phyloP scores from a whole-genome alignment of 2,113 vertebrate species.

The Cinclus cinclus region DNA sequence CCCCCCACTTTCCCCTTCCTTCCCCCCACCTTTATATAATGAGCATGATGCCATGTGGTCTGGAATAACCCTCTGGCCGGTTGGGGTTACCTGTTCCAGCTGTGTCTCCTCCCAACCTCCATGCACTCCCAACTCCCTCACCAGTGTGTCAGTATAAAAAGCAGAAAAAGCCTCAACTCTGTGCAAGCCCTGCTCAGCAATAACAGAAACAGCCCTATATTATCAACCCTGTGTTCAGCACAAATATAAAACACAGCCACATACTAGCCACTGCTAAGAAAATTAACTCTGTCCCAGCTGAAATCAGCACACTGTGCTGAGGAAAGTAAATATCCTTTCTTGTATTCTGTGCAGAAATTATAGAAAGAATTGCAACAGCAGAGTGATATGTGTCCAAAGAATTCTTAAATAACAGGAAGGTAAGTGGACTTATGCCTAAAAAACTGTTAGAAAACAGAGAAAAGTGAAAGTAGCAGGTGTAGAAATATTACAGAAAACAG shows the following conservation, averaged over 20 bases:
- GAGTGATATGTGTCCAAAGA: background rate
- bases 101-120: background rate
- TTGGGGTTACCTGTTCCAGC: background rate
- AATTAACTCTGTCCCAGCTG: background rate
- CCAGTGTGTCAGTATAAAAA: background rate
- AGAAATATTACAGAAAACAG: background rate
- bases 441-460: background rate
- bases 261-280: background rate
- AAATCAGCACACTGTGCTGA: background rate
- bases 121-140: fast-evolving
- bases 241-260: background rate
- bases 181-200: background rate
- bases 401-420: background rate
- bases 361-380: background rate
- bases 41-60: background rate
- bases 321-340: background rate
- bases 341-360: background rate
- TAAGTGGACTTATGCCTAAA: background rate
- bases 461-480: background rate
- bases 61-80: background rate
- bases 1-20: fast-evolving
- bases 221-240: background rate
- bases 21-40: background rate
- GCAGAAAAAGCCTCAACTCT: background rate
- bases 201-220: too few species aligned